Conservation (phyloP, 2,113 vertebrate species). For the Cochlearius cochlearius region DNA sequence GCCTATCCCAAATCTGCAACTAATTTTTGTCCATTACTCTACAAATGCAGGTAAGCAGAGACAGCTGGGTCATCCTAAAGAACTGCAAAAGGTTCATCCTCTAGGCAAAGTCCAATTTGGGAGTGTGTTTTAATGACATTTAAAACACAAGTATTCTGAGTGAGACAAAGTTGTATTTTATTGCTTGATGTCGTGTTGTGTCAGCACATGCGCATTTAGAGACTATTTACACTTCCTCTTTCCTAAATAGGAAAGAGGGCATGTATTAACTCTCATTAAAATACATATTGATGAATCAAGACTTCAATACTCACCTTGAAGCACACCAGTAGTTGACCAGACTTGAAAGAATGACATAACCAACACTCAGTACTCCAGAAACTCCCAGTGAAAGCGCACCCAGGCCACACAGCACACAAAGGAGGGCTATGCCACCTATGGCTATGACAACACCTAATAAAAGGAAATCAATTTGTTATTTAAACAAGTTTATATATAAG, state of each 20-base stretch:
- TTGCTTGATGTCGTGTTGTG: background rate
- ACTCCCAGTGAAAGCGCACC: constrained; percentile 74
- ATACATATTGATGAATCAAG: background rate
- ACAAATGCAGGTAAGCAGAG: background rate
- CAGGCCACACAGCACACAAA: constrained; percentile 81
- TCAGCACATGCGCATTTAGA: background rate
- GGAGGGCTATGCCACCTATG: constrained; percentile 74
- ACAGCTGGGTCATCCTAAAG: background rate
- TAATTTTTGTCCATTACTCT: background rate
- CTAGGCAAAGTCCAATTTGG: background rate
- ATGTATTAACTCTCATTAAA: background rate
- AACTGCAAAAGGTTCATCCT: background rate
- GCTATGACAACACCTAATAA: constrained; percentile 78
- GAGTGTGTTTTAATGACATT: background rate
- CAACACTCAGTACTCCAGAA: constrained; percentile 68
- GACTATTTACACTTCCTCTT: background rate
- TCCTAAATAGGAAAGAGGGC: background rate
- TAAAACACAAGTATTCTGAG: background rate
- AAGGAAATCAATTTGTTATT: background rate
- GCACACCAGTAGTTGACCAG: constrained; percentile 70
- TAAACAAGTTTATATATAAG: background rate
- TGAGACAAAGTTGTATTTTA: background rate
- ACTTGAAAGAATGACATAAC: constrained; percentile 67
- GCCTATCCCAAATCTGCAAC: background rate
- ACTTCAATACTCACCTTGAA: constrained; percentile 43